Percentiles rank a stretch among this genome's conserved stretches.
Evolutionary conservation across 2,888 invertebrate genomes (phyloP).

Genomic region (Hypomecis atomaria): DNA sequence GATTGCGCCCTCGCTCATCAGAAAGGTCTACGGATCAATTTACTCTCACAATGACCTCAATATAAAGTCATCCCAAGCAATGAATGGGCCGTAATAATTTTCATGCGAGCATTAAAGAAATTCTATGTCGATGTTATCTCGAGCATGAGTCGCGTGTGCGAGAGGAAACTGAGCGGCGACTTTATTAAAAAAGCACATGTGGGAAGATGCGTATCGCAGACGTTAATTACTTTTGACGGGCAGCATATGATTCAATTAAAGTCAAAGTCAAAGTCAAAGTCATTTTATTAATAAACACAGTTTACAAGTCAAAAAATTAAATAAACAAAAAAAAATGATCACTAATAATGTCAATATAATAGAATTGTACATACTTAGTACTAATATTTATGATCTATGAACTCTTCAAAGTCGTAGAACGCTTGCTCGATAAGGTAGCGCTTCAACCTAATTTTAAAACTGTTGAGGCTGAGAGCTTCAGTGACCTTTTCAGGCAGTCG

Average conservation of each 20-base stretch:
- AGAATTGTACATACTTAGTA: too few species aligned
- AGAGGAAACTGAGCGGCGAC: constrained; percentile 76
- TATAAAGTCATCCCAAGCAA: constrained; percentile 72
- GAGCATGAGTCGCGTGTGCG: constrained; percentile 74
- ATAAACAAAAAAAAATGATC: too few species aligned
- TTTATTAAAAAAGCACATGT: constrained; percentile 84
- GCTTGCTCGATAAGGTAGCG: too few species aligned
- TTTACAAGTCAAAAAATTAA: too few species aligned
- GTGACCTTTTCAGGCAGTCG: too few species aligned
- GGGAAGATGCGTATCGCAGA: constrained; percentile 81
- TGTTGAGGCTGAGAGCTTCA: too few species aligned
- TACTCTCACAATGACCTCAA: constrained; percentile 79
- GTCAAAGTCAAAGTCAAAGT: too few species aligned
- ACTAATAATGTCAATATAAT: too few species aligned
- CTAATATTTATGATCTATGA: too few species aligned
- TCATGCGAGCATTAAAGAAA: constrained; percentile 76
- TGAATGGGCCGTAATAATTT: constrained; percentile 74
- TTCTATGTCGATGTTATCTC: constrained; percentile 80
- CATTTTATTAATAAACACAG: too few species aligned
- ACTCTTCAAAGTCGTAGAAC: too few species aligned
- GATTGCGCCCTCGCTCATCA: constrained; percentile 64
- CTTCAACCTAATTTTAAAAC: too few species aligned
- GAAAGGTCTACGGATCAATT: constrained; percentile 73
- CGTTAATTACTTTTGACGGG: constrained; percentile 84
- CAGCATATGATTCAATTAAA: constrained; percentile 85